A percentile compares a stretch with the other conserved stretches of the same genome.
Conservation (phyloP, 2,113 vertebrate genomes). For the Micronisus gabar region DNA sequence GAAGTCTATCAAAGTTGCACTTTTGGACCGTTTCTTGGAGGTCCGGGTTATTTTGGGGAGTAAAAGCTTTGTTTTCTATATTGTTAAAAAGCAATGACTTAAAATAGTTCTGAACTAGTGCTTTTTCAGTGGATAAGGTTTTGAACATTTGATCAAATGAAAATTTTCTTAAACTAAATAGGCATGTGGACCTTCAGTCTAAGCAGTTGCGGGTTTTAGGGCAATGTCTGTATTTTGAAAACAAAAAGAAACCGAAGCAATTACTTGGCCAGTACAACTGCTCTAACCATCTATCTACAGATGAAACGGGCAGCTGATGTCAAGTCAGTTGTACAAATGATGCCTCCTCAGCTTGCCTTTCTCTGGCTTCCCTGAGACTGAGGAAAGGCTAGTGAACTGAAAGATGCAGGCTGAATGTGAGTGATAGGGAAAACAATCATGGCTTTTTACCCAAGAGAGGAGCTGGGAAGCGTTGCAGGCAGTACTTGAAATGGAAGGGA, state of each 20-base stretch:
- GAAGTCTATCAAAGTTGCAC: not conserved
- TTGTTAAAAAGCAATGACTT: not conserved
- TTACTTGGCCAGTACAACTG: not conserved
- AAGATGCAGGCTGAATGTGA: not conserved
- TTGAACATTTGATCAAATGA: not conserved
- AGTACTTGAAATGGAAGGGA: not conserved
- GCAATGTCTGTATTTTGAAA: not conserved
- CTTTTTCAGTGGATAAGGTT: not conserved
- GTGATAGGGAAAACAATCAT: fast-evolving
- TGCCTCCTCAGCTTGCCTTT: not conserved
- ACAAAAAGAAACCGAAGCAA: not conserved
- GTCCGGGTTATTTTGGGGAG: not conserved
- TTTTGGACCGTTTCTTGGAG: not conserved
- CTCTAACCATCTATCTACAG: not conserved
- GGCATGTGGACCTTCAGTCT: not conserved
- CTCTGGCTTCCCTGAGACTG: not conserved
- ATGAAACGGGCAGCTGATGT: not conserved
- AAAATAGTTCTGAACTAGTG: not conserved
- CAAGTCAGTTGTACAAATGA: not conserved
- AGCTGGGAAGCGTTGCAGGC: not conserved
- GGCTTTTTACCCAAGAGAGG: not conserved
- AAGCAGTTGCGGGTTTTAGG: not conserved
- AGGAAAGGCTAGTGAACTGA: not conserved
- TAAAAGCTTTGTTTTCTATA: not conserved
- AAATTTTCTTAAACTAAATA: not conserved